These are phyloP conservation scores for Drosophila pegasa DNA, from an alignment of 2,888 invertebrate species.

Conservation along the genomic window DNA sequence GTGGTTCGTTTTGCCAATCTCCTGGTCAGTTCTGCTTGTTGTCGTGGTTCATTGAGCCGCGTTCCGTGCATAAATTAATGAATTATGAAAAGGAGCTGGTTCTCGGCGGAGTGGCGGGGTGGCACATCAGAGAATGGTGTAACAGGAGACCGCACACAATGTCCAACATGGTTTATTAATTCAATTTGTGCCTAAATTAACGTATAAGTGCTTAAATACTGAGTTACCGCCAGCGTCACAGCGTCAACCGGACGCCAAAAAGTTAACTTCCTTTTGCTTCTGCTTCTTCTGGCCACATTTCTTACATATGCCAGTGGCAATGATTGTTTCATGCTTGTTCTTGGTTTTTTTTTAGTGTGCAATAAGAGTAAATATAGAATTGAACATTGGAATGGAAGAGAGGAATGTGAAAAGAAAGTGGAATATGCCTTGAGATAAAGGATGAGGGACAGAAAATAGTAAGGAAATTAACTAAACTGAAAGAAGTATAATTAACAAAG, in stretches of 20 bases:
- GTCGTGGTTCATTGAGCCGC: conserved; percentile 75
- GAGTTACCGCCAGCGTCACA: conserved; percentile 71
- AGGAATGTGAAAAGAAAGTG: not conserved
- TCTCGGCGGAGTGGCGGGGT: conserved; percentile 6
- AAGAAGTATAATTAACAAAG: not conserved
- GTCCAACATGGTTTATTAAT: conserved; percentile 85
- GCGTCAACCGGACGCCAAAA: conserved; percentile 23
- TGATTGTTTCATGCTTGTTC: conserved; percentile 18
- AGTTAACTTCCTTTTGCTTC: conserved; percentile 8
- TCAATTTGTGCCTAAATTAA: conserved; percentile 86
- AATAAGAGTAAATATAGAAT: conserved; percentile 41
- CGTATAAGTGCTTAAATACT: conserved; percentile 83
- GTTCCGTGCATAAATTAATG: conserved; percentile 83
- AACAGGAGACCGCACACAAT: conserved; percentile 84
- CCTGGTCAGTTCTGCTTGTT: conserved; percentile 52
- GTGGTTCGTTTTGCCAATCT: conserved; percentile 20
- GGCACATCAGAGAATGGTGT: conserved; percentile 13
- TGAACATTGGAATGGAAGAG: not conserved
- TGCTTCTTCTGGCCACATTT: conserved; percentile 6
- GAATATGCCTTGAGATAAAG: too few relatives aligned
- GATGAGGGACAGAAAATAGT: too few relatives aligned
- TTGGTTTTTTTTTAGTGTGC: conserved; percentile 3
- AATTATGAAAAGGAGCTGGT: conserved; percentile 80
- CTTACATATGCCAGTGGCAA: conserved; percentile 10
- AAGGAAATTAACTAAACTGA: not conserved